Base-by-base conservation (phyloP, 2,888 invertebrate genomes). In the Machimus rusticus region DNA sequence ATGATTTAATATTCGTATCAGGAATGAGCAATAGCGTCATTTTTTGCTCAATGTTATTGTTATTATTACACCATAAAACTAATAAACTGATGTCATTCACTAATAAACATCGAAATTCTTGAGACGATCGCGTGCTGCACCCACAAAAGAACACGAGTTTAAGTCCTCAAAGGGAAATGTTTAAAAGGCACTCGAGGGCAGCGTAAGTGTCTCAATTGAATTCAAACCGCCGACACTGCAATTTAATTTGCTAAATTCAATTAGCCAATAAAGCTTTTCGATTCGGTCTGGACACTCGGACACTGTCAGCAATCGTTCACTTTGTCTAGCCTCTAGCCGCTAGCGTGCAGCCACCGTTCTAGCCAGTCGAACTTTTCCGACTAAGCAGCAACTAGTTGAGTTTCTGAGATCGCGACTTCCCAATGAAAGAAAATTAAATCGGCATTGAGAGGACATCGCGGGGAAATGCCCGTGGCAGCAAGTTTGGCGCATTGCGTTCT, bases 341-440 rank as follows among this genome's bases (percentile, higher is more conserved):
- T 39, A 51, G 51, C 51, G 2, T 39, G 12, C 78, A 28, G 79
- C 51, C 79, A 79, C 79, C 43, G 23, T 12, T 79, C 46, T 79
- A 51, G 79, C 28, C 28, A 51, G 34, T 79, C 14, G 79, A 79
- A 39, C 79, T 51, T 79, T 51, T 51, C 51, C 23, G 28, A 79
- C 51, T 79, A 51, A 79, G 19, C 43, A 23, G 23, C 39, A 19
- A 78, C 78, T 76, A 37, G 34, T 37, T 37, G 34, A 34, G 37
- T 51, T 31, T 79, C 28, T 51, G 46, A 46, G 43, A 23, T 51
- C 31, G 28, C 23, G 46, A 23, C 79, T 78, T 28, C 43, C 5
- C 82, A 84, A 84, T 57, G 51, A 84, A 84, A 34, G 37, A 31
- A 14, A 84, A 84, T 84, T 84, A 84, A 66, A 57, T 37, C 34